phyloP scores from a whole-genome alignment of 2,113 vertebrate genomes.

The Vidua chalybeata region DNA sequence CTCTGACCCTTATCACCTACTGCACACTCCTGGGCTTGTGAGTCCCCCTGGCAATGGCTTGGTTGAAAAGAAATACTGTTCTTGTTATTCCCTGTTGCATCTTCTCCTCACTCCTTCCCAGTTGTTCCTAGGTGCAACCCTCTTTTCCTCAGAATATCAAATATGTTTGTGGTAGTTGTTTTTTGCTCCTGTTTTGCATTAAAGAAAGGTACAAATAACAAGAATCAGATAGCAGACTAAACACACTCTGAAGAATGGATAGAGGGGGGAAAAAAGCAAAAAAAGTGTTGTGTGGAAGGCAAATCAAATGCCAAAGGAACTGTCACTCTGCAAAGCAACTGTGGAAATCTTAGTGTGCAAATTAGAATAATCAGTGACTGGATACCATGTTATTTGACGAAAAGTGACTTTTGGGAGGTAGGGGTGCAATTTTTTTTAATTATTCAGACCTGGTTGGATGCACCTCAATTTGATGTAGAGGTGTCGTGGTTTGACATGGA shows the following conservation, averaged over 20 bases:
- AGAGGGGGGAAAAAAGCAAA: background rate
- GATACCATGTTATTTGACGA: background rate
- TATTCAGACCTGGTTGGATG: background rate
- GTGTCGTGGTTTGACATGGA: too few species aligned
- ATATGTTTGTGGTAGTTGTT: background rate
- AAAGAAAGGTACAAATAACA: background rate
- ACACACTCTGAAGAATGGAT: rapidly evolving
- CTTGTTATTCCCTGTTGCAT: background rate
- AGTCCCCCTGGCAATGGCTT: background rate
- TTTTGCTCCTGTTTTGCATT: background rate
- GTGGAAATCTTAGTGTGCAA: background rate
- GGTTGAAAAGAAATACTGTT: background rate
- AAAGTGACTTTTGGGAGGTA: background rate
- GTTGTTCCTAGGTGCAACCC: background rate
- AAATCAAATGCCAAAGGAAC: background rate
- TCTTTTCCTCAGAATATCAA: background rate
- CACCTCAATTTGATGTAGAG: background rate
- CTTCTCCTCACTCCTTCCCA: background rate
- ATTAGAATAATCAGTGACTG: background rate
- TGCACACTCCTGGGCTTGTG: background rate
- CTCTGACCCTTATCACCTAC: background rate
- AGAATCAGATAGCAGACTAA: background rate
- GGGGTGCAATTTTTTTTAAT: background rate
- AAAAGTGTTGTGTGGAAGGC: background rate
- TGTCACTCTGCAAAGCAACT: background rate